Percentiles rank a stretch among this genome's conserved stretches.
phyloP scores from a whole-genome alignment of 2,888 invertebrate genomes.

The Eupithecia subfuscata region DNA sequence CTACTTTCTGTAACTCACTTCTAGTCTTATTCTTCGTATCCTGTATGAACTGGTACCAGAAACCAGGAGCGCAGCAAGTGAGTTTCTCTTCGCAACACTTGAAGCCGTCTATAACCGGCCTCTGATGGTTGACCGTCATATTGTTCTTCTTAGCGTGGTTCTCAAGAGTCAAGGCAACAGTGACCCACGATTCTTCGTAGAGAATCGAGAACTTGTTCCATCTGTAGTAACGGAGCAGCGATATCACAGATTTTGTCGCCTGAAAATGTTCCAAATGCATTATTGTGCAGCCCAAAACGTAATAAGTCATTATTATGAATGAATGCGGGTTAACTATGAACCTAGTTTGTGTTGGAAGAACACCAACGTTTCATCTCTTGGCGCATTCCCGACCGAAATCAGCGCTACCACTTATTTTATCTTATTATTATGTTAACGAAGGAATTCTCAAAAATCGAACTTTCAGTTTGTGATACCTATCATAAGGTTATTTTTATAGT shows the following conservation, averaged over 20 bases:
- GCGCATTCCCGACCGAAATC: too few species aligned
- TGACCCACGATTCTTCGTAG: conserved; percentile 91
- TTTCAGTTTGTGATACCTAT: too few species aligned
- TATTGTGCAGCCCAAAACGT: not conserved
- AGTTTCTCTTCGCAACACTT: conserved; percentile 91
- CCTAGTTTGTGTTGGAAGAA: too few species aligned
- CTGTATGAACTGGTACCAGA: conserved; percentile 93
- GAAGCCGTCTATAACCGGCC: conserved; percentile 87
- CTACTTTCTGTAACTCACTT: conserved; percentile 79
- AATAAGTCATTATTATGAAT: not conserved
- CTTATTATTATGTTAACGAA: too few species aligned
- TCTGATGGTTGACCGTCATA: conserved; percentile 92
- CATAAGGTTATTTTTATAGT: too few species aligned
- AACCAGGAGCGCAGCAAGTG: conserved; percentile 90
- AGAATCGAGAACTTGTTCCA: conserved; percentile 97
- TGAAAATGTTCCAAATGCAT: conserved; percentile 66
- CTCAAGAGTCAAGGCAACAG: conserved; percentile 91
- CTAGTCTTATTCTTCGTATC: conserved; percentile 94
- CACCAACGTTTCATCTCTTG: too few species aligned
- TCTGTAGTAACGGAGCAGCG: conserved; percentile 94
- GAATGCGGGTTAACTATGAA: too few species aligned
- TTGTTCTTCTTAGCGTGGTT: conserved; percentile 90
- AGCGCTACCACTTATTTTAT: too few species aligned
- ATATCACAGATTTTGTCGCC: conserved; percentile 97
- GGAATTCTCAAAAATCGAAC: too few species aligned